phyloP scores from a whole-genome alignment of 1,140 invertebrate species.

The Dufourea novaeangliae region DNA sequence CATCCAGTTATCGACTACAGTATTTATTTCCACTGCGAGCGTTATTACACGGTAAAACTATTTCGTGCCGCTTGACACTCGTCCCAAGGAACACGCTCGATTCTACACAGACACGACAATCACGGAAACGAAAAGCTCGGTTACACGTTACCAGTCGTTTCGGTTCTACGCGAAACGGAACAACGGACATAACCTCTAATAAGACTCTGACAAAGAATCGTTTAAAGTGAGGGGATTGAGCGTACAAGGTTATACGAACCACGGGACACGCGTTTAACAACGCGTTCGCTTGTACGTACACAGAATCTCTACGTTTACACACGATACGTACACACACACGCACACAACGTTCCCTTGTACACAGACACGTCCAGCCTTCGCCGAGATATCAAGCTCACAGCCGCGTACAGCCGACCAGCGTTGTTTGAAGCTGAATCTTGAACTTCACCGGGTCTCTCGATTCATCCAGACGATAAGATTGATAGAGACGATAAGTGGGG shows the following conservation, averaged over 20 bases:
- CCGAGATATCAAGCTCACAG: conserved; percentile 26
- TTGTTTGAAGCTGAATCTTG: conserved; percentile 30
- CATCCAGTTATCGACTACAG: background rate
- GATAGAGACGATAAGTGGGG: conserved; percentile 13
- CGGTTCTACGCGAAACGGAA: too few species aligned
- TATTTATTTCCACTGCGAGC: background rate
- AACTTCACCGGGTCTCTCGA: background rate
- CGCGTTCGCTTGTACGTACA: conserved; percentile 50
- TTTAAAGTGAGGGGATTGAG: background rate
- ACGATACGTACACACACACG: conserved; percentile 32
- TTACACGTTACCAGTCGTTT: too few species aligned
- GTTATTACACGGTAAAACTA: background rate
- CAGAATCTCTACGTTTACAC: conserved; percentile 43
- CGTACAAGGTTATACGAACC: conserved; percentile 18
- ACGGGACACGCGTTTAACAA: conserved; percentile 46
- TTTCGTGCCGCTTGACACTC: background rate
- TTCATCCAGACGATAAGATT: background rate
- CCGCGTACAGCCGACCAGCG: conserved; percentile 30
- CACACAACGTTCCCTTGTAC: background rate
- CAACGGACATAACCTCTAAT: too few species aligned
- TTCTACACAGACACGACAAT: conserved; percentile 2
- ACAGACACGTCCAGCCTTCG: conserved; percentile 12
- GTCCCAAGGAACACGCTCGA: background rate
- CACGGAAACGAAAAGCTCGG: background rate
- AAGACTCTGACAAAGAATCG: conserved; percentile 9